Evolutionary conservation across 2,888 invertebrate species (phyloP).

Genomic region (Melanophora roralis): DNA sequence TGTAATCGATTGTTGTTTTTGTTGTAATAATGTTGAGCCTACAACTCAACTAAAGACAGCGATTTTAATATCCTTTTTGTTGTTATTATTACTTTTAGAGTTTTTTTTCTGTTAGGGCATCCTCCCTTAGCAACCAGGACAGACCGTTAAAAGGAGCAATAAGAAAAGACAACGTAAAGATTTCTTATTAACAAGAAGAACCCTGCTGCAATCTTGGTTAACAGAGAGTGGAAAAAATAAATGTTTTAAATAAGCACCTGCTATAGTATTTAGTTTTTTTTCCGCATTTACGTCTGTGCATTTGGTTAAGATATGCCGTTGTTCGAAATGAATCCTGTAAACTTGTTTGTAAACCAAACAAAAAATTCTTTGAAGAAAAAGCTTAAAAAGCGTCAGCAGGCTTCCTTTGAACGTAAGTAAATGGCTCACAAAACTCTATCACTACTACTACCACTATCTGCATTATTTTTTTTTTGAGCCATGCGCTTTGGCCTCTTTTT

Average conservation of each 20-base stretch:
- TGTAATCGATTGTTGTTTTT: constrained; percentile 53
- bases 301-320: constrained; percentile 23
- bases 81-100: constrained; percentile 17
- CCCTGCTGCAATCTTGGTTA: constrained; percentile 61
- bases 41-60: constrained; percentile 48
- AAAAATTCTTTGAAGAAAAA: not conserved
- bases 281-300: constrained; percentile 1
- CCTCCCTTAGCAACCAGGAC: constrained; percentile 56
- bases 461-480: constrained; percentile 51
- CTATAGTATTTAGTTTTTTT: constrained; percentile 49
- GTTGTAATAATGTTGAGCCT: constrained; percentile 55
- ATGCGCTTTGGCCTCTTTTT: constrained; percentile 45
- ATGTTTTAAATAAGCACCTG: constrained; percentile 58
- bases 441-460: no score
- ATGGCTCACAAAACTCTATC: constrained; percentile 56
- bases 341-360: constrained; percentile 45
- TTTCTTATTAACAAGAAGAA: constrained; percentile 61
- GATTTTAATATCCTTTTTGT: constrained; percentile 58
- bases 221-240: constrained; percentile 18
- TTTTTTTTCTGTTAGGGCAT: constrained; percentile 51
- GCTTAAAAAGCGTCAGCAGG: constrained; percentile 54
- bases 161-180: constrained; percentile 47
- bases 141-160: constrained; percentile 32
- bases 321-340: constrained; percentile 62
- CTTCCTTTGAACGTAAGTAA: constrained; percentile 49